phyloP scores from a whole-genome alignment of 1,140 invertebrate genomes.

The Zaprionus gabonicus region DNA sequence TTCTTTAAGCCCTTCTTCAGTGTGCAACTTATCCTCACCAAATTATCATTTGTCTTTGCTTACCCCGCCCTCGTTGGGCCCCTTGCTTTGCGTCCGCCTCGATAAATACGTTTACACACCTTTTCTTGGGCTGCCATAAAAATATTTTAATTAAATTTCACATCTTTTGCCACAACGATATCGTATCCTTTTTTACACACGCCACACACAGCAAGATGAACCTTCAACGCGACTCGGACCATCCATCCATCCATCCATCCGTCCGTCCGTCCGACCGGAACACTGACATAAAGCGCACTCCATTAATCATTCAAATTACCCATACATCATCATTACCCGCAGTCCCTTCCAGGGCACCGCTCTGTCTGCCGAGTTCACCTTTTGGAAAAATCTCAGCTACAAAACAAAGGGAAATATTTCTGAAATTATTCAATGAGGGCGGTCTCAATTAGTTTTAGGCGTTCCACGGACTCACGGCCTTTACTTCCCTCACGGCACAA shows the following conservation, averaged over 20 bases:
- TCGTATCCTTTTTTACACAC: slow-evolving; percentile 68
- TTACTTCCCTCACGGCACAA: slow-evolving; percentile 21
- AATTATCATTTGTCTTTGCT: slow-evolving; percentile 42
- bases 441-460: slow-evolving; percentile 82
- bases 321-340: slow-evolving; percentile 81
- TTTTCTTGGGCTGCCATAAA: slow-evolving; percentile 64
- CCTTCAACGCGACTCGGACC: slow-evolving; percentile 38
- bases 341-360: slow-evolving; percentile 61
- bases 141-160: slow-evolving; percentile 83
- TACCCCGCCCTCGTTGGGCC: slow-evolving; percentile 6
- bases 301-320: slow-evolving; percentile 82
- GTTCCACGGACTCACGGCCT: slow-evolving; percentile 50
- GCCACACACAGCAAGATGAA: slow-evolving; percentile 29
- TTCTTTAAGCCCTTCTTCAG: not conserved
- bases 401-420: slow-evolving; percentile 55
- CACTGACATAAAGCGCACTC: slow-evolving; percentile 70
- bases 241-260: not conserved
- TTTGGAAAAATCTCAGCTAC: slow-evolving; percentile 42
- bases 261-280: slow-evolving; percentile 65
- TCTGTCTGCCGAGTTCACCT: slow-evolving; percentile 52
- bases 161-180: slow-evolving; percentile 55
- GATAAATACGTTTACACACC: slow-evolving; percentile 49
- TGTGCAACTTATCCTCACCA: not conserved
- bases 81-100: slow-evolving; percentile 21
- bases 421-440: slow-evolving; percentile 82